Percentiles rank a stretch among this genome's conserved stretches.
Evolutionary conservation across 2,888 invertebrate species (phyloP).

Genomic region (Cephus rjabovi): DNA sequence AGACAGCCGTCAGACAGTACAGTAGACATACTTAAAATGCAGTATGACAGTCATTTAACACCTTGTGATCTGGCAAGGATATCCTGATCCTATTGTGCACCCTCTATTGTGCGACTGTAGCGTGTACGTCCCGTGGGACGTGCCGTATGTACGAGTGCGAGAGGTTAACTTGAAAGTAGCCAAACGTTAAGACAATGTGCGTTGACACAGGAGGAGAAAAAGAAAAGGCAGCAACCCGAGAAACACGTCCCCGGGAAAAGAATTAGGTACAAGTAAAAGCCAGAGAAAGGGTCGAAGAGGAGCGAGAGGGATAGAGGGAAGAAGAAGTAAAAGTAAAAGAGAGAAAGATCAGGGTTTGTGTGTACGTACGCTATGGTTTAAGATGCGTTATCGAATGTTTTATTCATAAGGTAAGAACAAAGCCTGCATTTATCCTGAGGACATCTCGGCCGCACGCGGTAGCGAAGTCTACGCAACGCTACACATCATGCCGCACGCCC

Average conservation of each 20-base stretch:
- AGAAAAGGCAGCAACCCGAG: too few relatives aligned
- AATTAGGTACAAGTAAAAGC: background rate
- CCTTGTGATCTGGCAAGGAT: too few relatives aligned
- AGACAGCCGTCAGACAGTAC: too few relatives aligned
- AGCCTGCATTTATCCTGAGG: slow-evolving; percentile 65
- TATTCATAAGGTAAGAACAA: slow-evolving; percentile 66
- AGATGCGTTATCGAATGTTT: slow-evolving; percentile 66
- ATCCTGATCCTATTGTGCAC: too few relatives aligned
- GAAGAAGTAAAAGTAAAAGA: slow-evolving; percentile 22
- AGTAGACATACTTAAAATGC: too few relatives aligned
- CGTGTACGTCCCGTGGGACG: too few relatives aligned
- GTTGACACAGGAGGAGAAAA: too few relatives aligned
- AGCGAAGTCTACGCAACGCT: slow-evolving; percentile 43
- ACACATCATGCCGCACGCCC: slow-evolving; percentile 30
- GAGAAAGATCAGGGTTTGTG: slow-evolving; percentile 35
- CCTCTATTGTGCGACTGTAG: too few relatives aligned
- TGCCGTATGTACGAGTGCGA: too few relatives aligned
- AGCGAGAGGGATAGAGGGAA: slow-evolving; percentile 5
- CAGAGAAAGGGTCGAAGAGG: background rate
- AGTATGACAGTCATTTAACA: too few relatives aligned
- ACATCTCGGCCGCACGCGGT: slow-evolving; percentile 53
- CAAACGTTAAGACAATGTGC: too few relatives aligned
- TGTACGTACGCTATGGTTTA: slow-evolving; percentile 43
- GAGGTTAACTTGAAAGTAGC: too few relatives aligned
- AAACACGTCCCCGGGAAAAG: background rate